Percentiles rank a stretch among this genome's conserved stretches.
Evolutionary conservation across 1,140 invertebrate genomes (phyloP).

Genomic region (Bombus consobrinus): DNA sequence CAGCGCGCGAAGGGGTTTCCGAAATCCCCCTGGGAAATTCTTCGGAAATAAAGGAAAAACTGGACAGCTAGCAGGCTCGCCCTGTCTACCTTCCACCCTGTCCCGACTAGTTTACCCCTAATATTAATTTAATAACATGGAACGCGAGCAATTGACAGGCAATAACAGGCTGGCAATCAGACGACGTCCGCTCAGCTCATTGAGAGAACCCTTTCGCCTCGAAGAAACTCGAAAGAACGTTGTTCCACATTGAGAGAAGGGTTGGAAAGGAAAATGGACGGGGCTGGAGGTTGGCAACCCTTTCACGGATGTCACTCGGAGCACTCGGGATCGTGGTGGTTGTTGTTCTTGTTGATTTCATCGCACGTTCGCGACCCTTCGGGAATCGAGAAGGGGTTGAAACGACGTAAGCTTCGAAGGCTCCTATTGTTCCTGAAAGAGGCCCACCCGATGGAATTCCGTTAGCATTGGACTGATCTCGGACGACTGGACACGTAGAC

Average conservation of each 20-base stretch:
- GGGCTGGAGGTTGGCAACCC: constrained; percentile 73
- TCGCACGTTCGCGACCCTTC: constrained; percentile 79
- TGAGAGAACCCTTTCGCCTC: constrained; percentile 69
- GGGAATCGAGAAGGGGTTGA: constrained; percentile 76
- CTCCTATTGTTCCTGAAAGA: constrained; percentile 63
- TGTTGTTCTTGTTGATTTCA: constrained; percentile 83
- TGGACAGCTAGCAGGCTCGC: constrained; percentile 51
- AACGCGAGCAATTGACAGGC: constrained; percentile 81
- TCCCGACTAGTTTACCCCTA: constrained; percentile 60
- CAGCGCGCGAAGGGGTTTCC: constrained; percentile 47
- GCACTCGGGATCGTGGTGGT: constrained; percentile 76
- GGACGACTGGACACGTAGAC: constrained; percentile 33
- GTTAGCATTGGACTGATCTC: constrained; percentile 19
- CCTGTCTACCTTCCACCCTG: constrained; percentile 54
- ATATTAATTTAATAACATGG: constrained; percentile 83
- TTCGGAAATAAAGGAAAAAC: constrained; percentile 74
- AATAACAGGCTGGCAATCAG: constrained; percentile 80
- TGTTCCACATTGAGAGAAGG: neutral
- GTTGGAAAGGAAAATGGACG: constrained; percentile 12
- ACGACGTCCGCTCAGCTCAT: constrained; percentile 64
- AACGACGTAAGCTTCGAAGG: constrained; percentile 65
- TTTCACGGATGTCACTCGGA: constrained; percentile 80
- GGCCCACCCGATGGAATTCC: constrained; percentile 51
- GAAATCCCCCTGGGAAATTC: constrained; percentile 74
- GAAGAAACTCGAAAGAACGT: constrained; percentile 58